phyloP scores from a whole-genome alignment of 2,797 vertebrate genomes.

The Dendrocincla fuliginosa region DNA sequence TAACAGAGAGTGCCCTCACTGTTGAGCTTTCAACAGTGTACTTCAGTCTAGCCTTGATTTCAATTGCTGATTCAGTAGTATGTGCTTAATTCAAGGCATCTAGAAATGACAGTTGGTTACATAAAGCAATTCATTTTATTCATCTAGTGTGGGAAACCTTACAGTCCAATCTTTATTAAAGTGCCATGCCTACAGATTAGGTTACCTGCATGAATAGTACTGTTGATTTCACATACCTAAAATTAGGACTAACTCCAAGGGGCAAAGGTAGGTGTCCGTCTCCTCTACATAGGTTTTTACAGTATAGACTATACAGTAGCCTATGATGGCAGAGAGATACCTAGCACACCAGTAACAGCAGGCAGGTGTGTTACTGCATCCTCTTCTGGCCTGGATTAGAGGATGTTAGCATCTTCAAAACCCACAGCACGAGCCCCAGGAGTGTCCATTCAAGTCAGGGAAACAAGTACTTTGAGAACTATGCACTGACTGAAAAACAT shows the following conservation, averaged over 20 bases:
- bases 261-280: no score
- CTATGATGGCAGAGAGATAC: rapidly evolving
- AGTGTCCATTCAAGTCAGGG: neutral
- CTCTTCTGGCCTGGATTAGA: neutral
- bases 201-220: neutral
- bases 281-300: neutral
- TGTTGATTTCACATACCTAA: neutral
- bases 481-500: neutral
- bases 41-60: neutral
- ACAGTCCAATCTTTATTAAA: neutral
- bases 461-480: neutral
- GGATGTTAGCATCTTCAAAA: neutral
- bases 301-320: no score
- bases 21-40: neutral
- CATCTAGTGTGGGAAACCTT: neutral
- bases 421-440: rapidly evolving
- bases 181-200: neutral
- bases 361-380: no score
- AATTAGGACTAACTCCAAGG: neutral
- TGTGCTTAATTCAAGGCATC: neutral
- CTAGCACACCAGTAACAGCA: neutral
- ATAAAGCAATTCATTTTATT: neutral
- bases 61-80: neutral
- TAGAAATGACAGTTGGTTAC: neutral
- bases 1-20: neutral